Conservation (phyloP, 2,797 vertebrate species). For the Mionectes olivaceus region DNA sequence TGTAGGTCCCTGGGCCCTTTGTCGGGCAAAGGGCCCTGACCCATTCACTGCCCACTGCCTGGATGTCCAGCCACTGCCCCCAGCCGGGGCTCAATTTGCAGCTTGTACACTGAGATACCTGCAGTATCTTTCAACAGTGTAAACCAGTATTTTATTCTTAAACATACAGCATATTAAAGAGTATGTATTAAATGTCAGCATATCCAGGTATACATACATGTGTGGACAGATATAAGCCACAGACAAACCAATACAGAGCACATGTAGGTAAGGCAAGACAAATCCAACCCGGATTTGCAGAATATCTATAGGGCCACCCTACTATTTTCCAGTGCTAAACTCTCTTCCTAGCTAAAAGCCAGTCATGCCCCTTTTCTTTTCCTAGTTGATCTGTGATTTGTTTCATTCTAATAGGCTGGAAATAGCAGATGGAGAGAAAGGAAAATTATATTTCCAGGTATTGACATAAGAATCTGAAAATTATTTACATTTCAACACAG, state of each 20-base stretch:
- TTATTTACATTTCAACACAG: not conserved
- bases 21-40: not conserved
- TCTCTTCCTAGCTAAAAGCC: not conserved
- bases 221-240: not conserved
- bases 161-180: not conserved
- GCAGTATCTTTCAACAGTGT: not conserved
- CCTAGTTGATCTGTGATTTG: not conserved
- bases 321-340: not conserved
- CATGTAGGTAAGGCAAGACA: not conserved
- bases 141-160: not conserved
- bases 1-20: not conserved
- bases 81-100: not conserved
- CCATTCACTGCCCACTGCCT: not conserved
- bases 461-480: not conserved
- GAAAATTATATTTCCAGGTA: not conserved
- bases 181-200: not conserved
- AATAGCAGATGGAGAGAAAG: not conserved
- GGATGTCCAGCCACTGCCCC: not conserved
- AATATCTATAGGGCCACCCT: not conserved
- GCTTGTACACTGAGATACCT: not conserved
- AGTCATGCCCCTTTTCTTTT: rapidly evolving
- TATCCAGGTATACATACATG: not conserved
- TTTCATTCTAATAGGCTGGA: not conserved
- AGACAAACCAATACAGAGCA: not conserved
- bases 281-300: not conserved